Evolutionary conservation across 2,113 vertebrate genomes (phyloP), one percentile per base, ranked within the genome.

Genomic region (Falcunculus frontatus): DNA sequence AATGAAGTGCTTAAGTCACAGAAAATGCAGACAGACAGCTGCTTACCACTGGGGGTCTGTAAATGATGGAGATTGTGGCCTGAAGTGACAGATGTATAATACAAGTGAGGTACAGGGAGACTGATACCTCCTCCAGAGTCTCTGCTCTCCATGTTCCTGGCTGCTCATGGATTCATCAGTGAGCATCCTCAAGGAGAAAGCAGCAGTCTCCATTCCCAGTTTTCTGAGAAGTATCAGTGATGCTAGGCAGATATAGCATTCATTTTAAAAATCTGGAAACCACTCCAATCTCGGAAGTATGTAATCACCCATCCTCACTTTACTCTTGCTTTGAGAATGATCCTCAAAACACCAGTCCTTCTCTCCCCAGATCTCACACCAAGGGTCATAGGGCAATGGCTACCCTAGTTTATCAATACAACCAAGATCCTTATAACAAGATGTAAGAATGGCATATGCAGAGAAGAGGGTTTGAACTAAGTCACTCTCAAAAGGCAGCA

Each of bases 11-110:
- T 96, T 90, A 70, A 96, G 78, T 81, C 73, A 91, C 37, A 80
- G 60, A 67, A 91, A 87, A 95, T 74, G 55, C 78, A 94, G 95
- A 90, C 70, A 87, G 91, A 95, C 91, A 96, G 91, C 91, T 94
- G 70, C 72, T 95, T 94, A 90, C 70, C 78, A 93, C 89, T 77
- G 75, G 72, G 81, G 47, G 39, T 90, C 83, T 92, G 72, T 64
- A 96, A 92, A 88, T 72, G 68, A 94, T 78, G 69, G 72, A 92
- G 56, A 86, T 1, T 20, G 6, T 72, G 60, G 85, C 83, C 88
- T 87, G 60, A 95, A 93, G 64, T 90, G 85, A 92, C 90, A 96
- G 44, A 86, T 70, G 32, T 47, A 50, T 64, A 92, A 86, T 20
- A 46, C 68, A 94, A 96, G 83, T 57, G 60, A 94, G 56, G 68